A percentile compares a stretch with the other conserved stretches of the same genome.
Evolutionary conservation across 2,113 vertebrate genomes (phyloP).

Genomic region (Pygoscelis antarcticus): DNA sequence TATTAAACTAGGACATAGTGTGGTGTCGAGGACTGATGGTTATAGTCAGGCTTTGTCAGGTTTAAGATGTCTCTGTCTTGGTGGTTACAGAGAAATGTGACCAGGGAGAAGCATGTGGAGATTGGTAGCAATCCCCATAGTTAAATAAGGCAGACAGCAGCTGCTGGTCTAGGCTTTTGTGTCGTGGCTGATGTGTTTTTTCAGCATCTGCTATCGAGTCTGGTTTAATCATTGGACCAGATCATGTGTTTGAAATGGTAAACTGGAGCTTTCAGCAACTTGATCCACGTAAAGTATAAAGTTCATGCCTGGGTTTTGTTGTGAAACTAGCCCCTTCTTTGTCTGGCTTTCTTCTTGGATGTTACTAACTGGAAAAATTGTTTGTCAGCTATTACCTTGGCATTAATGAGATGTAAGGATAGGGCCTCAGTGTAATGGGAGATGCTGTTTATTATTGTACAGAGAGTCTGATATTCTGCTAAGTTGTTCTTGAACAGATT

Average conservation of each 20-base stretch:
- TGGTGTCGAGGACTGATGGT: background rate
- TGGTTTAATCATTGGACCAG: background rate
- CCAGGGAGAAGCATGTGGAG: background rate
- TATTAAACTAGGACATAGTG: background rate
- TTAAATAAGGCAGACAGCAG: constrained; percentile 14
- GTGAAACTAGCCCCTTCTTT: background rate
- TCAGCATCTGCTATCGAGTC: background rate
- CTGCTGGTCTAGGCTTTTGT: background rate
- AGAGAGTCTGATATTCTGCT: background rate
- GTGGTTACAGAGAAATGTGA: background rate
- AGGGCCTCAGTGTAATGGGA: background rate
- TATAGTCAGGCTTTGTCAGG: background rate
- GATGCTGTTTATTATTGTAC: background rate
- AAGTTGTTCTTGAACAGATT: background rate
- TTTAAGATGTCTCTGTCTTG: background rate
- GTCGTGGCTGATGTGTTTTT: background rate
- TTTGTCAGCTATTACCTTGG: background rate
- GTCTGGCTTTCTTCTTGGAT: background rate
- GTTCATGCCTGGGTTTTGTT: constrained; percentile 17
- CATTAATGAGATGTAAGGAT: background rate
- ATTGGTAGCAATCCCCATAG: background rate
- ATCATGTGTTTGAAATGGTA: constrained; percentile 24
- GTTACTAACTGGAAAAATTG: background rate
- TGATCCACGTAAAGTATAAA: background rate
- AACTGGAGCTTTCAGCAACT: constrained; percentile 18